Percentiles rank a stretch among this genome's conserved stretches.
Evolutionary conservation across 2,113 vertebrate genomes (phyloP).

Genomic region (Hippocampus guttulatus): DNA sequence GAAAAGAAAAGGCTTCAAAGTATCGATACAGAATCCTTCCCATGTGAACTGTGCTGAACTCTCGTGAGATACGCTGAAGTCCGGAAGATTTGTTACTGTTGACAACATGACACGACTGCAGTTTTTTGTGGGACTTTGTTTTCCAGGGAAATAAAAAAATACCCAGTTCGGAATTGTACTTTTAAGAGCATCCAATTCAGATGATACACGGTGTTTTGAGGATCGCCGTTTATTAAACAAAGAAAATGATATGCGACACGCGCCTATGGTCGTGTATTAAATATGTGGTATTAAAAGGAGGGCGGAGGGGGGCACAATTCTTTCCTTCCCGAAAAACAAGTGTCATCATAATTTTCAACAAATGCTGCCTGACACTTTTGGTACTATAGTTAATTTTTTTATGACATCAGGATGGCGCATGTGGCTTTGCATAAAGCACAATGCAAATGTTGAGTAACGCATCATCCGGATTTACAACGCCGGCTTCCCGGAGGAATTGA

Average conservation of each 20-base stretch:
- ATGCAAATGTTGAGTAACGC: background rate
- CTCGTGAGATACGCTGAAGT: too few species aligned
- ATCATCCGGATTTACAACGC: background rate
- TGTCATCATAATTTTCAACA: background rate
- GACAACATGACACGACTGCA: too few species aligned
- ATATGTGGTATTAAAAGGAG: background rate
- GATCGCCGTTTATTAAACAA: background rate
- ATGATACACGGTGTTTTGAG: background rate
- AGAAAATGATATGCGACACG: background rate
- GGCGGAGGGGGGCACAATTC: background rate
- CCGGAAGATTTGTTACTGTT: too few species aligned
- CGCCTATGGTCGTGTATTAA: background rate
- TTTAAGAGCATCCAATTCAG: background rate
- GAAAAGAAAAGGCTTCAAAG: background rate
- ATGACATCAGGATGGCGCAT: background rate
- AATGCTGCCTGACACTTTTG: slow-evolving; percentile 8
- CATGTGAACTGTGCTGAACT: too few species aligned
- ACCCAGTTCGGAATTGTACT: too few species aligned
- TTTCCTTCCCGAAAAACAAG: background rate
- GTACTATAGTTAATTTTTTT: background rate
- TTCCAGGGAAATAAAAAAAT: too few species aligned
- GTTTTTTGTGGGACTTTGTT: too few species aligned
- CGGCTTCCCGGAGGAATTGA: background rate
- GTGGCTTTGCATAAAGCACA: slow-evolving; percentile 7
- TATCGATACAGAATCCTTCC: too few species aligned